These are phyloP conservation scores for Cathartes aura DNA, from an alignment of 2,113 vertebrate species.

Conservation along the genomic window DNA sequence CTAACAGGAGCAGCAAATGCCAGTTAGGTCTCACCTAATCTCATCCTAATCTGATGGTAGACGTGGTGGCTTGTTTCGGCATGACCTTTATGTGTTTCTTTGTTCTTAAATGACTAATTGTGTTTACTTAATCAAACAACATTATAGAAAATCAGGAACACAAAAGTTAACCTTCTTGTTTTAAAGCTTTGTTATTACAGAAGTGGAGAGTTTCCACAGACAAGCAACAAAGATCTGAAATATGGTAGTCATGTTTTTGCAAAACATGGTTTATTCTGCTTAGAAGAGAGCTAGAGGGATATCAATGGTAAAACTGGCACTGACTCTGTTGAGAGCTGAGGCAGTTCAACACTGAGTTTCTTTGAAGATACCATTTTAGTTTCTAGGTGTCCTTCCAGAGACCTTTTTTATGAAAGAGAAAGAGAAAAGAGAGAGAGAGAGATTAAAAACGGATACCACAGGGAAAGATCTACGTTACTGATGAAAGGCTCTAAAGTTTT, in stretches of 20 bases:
- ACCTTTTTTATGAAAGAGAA: not conserved
- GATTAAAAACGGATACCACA: not conserved
- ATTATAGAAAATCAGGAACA: not conserved
- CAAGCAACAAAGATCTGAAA: not conserved
- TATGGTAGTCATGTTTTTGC: not conserved
- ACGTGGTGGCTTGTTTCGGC: not conserved
- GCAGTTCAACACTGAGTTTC: not conserved
- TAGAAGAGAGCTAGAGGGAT: not conserved
- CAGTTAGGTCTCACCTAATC: not conserved
- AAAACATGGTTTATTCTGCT: not conserved
- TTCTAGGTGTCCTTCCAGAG: not conserved
- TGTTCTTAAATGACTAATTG: not conserved
- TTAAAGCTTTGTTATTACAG: not conserved
- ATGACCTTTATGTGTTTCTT: not conserved
- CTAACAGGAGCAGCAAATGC: not conserved
- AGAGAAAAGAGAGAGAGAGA: not conserved
- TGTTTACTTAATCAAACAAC: not conserved
- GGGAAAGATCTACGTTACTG: not conserved
- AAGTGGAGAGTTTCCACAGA: not conserved
- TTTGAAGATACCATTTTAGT: not conserved
- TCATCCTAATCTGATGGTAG: slow-evolving; percentile 4
- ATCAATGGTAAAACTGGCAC: not conserved
- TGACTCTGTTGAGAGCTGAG: not conserved
- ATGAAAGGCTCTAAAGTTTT: not conserved
- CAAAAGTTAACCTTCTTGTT: not conserved